phyloP scores from a whole-genome alignment of 2,113 vertebrate genomes.

The Nothobranchius kuhntae region DNA sequence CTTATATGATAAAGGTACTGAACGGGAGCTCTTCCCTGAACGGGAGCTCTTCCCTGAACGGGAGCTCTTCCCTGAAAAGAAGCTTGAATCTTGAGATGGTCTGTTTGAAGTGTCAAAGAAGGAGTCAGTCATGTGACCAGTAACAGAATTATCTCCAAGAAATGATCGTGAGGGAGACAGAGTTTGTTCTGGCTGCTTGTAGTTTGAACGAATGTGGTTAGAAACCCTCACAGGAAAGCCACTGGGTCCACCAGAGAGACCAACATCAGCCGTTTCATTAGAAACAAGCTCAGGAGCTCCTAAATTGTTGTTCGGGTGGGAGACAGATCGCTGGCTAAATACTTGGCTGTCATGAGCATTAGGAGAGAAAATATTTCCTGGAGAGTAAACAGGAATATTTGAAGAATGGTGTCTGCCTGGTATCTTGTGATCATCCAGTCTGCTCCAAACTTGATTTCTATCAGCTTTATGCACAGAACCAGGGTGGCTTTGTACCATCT shows the following conservation, averaged over 20 bases:
- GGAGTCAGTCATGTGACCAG: not conserved
- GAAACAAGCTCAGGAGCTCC: not conserved
- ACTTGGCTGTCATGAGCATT: conserved; percentile 24
- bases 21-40: not conserved
- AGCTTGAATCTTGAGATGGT: conserved; percentile 8
- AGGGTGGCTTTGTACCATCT: conserved; percentile 1
- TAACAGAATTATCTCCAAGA: not conserved
- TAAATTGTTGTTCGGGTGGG: conserved; percentile 1
- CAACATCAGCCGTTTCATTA: not conserved
- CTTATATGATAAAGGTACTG: not conserved
- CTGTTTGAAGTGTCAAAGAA: not conserved
- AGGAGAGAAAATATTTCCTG: conserved; percentile 3
- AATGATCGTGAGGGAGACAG: not conserved
- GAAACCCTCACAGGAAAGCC: not conserved
- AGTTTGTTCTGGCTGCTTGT: not conserved
- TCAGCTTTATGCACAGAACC: conserved; percentile 2
- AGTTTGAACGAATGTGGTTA: not conserved
- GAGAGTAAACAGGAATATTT: conserved; percentile 1
- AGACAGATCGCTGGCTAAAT: not conserved
- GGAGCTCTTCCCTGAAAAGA: conserved; percentile 7
- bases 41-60: not conserved
- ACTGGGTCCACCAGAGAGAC: not conserved
- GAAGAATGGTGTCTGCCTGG: conserved; percentile 14
- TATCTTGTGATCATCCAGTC: conserved; percentile 13
- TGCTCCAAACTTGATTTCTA: conserved; percentile 26